Evolutionary conservation across 2,888 invertebrate species (phyloP).

Genomic region (Ormia ochracea): DNA sequence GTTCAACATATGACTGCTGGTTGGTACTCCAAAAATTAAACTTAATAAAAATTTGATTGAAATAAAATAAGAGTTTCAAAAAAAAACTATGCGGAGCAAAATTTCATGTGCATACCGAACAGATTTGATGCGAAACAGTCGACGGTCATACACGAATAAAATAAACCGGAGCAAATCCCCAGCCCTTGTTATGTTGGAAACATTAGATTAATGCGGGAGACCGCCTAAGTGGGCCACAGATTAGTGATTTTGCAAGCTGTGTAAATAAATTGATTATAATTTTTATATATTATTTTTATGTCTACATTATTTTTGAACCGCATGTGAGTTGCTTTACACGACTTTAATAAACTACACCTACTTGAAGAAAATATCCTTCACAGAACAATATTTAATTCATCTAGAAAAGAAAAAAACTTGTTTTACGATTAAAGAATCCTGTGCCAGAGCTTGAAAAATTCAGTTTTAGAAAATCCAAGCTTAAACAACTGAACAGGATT

Average conservation of each 20-base stretch:
- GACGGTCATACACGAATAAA: neutral
- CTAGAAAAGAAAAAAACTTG: too few relatives aligned
- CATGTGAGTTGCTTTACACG: slow-evolving; percentile 30
- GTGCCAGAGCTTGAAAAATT: too few relatives aligned
- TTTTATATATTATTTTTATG: neutral
- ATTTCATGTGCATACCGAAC: slow-evolving; percentile 17
- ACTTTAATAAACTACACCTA: slow-evolving; percentile 59
- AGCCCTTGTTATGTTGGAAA: neutral
- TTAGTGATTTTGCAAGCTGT: slow-evolving; percentile 50
- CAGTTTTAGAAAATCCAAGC: too few relatives aligned
- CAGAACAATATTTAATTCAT: neutral
- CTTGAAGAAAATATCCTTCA: slow-evolving; percentile 58
- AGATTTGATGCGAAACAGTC: slow-evolving; percentile 25
- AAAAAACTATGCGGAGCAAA: too few relatives aligned
- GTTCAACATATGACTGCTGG: too few relatives aligned
- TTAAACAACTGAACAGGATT: too few relatives aligned
- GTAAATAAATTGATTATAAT: slow-evolving; percentile 40
- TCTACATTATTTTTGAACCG: neutral
- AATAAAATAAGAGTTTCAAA: too few relatives aligned
- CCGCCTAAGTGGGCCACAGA: slow-evolving; percentile 46
- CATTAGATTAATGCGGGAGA: slow-evolving; percentile 36
- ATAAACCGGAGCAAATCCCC: neutral
- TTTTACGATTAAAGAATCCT: too few relatives aligned
- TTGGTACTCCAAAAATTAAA: too few relatives aligned
- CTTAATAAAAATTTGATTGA: too few relatives aligned